Base-by-base conservation (phyloP, 2,113 vertebrate genomes). In the Cavia aperea region DNA sequence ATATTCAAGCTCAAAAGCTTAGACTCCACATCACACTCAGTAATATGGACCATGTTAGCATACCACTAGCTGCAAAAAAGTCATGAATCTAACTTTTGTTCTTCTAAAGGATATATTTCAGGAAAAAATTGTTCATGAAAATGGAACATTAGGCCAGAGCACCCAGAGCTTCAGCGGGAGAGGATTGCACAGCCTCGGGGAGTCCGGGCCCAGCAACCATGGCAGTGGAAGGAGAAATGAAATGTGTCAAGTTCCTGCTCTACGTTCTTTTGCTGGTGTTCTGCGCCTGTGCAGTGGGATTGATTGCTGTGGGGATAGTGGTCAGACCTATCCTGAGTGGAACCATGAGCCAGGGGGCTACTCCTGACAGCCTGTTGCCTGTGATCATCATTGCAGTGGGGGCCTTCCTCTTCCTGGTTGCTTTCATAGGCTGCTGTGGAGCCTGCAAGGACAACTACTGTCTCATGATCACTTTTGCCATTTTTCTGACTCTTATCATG, bases 371-470 rank as follows among this genome's bases (percentile, higher is more conserved):
- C 0, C 95, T 97, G 51, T 89, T 93, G 46, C 98, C 98, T 11
- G 93, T 99, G 18, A 96, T 98, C 84, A 82, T 99, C 96, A 98
- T 99, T 0, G 96, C 87, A 4, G 96, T 99, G 21, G 99, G 99
- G 0, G 97, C 98, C 77, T 72, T 99, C 95, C 98, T 99, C 93
- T 99, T 99, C 98, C 98, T 99, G 95, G 96, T 99, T 89, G 97
- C 99, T 84, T 98, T 99, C 97, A 98, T 99, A 9, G 99, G 99
- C 94, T 99, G 98, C 98, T 99, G 99, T 3, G 99, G 98, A 0
- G 98, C 98, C 88, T 98, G 97, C 97, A 99, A 98, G 85, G 99
- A 99, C 96, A 99, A 98, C 96, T 97, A 98, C 95, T 99, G 98
- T 97, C 99, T 99, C 97, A 96, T 99, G 95, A 97, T 98, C 66